phyloP scores from a whole-genome alignment of 2,113 vertebrate genomes.

The Mesitornis unicolor region DNA sequence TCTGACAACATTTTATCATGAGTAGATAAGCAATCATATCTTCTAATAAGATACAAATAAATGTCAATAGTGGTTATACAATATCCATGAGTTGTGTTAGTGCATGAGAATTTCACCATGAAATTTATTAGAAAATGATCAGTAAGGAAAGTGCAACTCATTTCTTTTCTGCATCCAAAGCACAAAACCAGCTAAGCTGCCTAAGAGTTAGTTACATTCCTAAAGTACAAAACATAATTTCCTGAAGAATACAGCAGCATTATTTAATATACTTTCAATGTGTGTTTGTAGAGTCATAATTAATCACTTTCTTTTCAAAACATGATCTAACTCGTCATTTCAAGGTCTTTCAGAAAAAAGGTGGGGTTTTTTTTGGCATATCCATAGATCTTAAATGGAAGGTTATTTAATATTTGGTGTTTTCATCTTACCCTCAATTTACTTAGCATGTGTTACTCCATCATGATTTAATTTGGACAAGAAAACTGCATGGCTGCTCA shows the following conservation, averaged over 20 bases:
- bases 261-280: neutral
- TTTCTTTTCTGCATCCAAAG: neutral
- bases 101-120: neutral
- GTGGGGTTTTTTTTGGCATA: neutral
- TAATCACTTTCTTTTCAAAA: neutral
- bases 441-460: slow-evolving; percentile 65
- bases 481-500: slow-evolving; percentile 61
- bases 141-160: neutral
- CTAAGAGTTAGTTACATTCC: neutral
- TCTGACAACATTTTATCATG: neutral
- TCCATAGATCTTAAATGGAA: neutral
- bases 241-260: neutral
- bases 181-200: neutral
- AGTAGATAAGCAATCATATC: neutral
- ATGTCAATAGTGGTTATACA: neutral
- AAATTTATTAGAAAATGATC: neutral
- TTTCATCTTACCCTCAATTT: slow-evolving; percentile 34
- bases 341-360: neutral
- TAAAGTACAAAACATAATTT: neutral
- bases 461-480: slow-evolving; percentile 58
- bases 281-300: neutral
- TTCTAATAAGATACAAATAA: neutral
- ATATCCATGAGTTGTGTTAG: neutral
- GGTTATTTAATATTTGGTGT: slow-evolving; percentile 22
- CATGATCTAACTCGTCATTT: neutral